Evolutionary conservation across 2,797 vertebrate species (phyloP), one percentile per base, ranked within the genome.

Genomic region (Oryzias sinensis): DNA sequence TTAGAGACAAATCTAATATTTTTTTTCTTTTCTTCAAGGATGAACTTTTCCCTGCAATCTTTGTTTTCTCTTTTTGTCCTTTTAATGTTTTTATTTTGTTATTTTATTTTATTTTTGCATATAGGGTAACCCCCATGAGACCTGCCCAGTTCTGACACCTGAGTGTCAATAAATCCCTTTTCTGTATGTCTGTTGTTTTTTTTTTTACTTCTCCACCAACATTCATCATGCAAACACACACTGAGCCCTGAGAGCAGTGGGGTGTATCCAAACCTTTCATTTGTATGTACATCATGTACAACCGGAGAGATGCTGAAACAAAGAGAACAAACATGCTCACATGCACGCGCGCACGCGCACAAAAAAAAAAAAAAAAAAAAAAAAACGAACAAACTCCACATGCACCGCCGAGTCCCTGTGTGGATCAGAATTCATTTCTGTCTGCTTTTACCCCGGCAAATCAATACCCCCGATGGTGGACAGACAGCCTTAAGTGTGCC

Each of bases 221-320:
- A 80, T 67, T 65, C 59, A 77, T 72, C 65, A 75, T 65, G 64
- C 62, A 57, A 20, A 65, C 77, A 75, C 71, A 74, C 71, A 65
- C 70, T 75, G 78, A 81, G 72, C 77, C 77, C 84, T 56, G 70
- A 73, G 71, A 87, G 76, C 87, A 77, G 80, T 71, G 72, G 86
- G 91, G 84, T 89, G 87, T 79, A 87, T 86, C 86, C 84, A 84
- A 89, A 85, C 70, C 81, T 75, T 80, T 88, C 83, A 89, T 90
- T 88, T 91, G 89, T 90, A 89, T 89, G 86, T 85, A 81, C 83
- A 83, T 79, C 81, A 72, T 85, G 82, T 83, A 58, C 71, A 77
- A 71, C 18, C 59, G 70, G 62, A 80, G 77, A 84, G 72, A 78
- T 62, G 42, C 80, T 50, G 74, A 83, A 79, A 76, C 81, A 85